Percentiles rank a stretch among this genome's conserved stretches.
These are phyloP conservation scores for Tursiops truncatus DNA, from an alignment of 2,113 vertebrate species.

Conservation along the genomic window DNA sequence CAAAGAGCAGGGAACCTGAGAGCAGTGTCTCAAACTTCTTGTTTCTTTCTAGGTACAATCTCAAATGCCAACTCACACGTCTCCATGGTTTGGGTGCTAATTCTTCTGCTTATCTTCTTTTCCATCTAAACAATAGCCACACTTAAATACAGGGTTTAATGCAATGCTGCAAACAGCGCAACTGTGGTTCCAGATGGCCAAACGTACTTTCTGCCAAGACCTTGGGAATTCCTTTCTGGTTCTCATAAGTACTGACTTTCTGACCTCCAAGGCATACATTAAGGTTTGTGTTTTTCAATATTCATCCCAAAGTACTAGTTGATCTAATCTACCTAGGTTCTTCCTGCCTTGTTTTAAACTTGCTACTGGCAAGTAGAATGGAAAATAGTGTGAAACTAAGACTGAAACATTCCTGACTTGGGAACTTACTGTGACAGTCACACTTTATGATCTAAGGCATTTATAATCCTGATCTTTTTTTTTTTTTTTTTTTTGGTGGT, in stretches of 20 bases:
- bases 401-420: neutral
- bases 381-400: constrained; percentile 50
- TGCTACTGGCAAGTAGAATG: neutral
- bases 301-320: neutral
- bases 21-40: neutral
- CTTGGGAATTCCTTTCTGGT: neutral
- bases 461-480: neutral
- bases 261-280: neutral
- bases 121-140: neutral
- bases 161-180: neutral
- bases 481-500: too few relatives aligned
- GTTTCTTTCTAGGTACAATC: neutral
- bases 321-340: neutral
- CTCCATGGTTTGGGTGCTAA: neutral
- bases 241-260: constrained; percentile 43
- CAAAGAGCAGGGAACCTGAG: neutral
- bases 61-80: neutral
- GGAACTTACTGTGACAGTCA: neutral
- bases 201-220: neutral
- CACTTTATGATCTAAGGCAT: neutral
- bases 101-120: neutral
- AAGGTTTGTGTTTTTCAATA: neutral
- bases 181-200: neutral
- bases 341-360: neutral
- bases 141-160: neutral